Base-by-base conservation (phyloP, 2,797 vertebrate genomes). In the Psittacula derbiana region DNA sequence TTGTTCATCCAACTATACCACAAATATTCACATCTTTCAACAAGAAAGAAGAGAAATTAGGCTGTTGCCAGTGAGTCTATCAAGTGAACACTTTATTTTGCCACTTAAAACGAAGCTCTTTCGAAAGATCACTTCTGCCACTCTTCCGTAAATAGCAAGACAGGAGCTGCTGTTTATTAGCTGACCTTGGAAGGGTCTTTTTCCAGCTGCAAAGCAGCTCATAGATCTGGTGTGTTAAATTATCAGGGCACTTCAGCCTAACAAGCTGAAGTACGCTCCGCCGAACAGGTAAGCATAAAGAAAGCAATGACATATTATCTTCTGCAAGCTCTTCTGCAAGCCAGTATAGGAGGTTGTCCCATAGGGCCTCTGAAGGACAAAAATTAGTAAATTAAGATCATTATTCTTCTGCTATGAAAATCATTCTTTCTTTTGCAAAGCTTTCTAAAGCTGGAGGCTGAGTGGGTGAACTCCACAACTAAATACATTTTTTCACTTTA, bases 181-280 rank as follows among this genome's bases (percentile, higher is more conserved):
- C 97, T 0, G 96, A 96, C n/a, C 98, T 98, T 5, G 98, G 98
- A 72, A 98, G 98, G 12, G 97, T 98, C 85, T 97, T 98, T 90
- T 98, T 98, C 98, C 99, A 99, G 97, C 98, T 98, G 88, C 96
- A 97, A 92, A 99, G 98, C 40, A 99, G 82, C 40, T 98, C 97
- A 21, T 98, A 98, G 92, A 98, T 98, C 97, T 98, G 99, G 12
- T 97, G 91, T 11, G 97, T 95, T 67, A 97, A 94, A 81, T 97
- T 96, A 76, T 98, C 97, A 9, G 98, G 98, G 13, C 96, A 97
- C 92, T 98, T 98, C 64, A 99, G 97, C 82, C 88, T 98, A 90
- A 98, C 98, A 94, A 99, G 97, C 97, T 99, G 98, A 73, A 98
- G 36, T 8, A 98, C 33, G 28, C 98, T 99, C 11, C 76, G 97